phyloP scores from a whole-genome alignment of 37 sponge, comb jelly and placozoan genomes.

The Aphrocallistes beatrix region DNA sequence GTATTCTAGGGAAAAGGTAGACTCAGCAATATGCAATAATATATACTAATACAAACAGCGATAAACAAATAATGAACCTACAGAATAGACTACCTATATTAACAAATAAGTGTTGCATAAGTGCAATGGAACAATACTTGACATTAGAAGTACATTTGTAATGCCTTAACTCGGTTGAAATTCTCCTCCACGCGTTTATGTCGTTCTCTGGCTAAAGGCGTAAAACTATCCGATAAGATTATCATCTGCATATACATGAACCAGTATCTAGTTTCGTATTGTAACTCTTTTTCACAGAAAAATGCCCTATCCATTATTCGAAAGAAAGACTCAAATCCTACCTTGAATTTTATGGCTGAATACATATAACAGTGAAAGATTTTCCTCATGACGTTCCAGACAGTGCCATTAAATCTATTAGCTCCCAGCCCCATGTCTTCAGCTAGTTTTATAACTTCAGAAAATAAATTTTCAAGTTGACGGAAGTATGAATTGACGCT shows the following conservation, averaged over 20 bases:
- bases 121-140: too few species aligned
- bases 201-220: neutral
- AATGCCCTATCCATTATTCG: neutral
- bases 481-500: neutral
- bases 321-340: neutral
- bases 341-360: neutral
- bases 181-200: neutral
- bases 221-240: neutral
- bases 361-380: neutral
- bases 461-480: neutral
- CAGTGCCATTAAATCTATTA: neutral
- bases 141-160: constrained; percentile 18
- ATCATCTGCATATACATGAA: neutral
- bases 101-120: too few species aligned
- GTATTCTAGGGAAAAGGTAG: too few species aligned
- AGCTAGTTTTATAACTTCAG: neutral
- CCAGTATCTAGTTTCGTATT: constrained; percentile 1
- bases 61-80: too few species aligned
- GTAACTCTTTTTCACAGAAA: neutral
- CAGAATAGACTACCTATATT: too few species aligned
- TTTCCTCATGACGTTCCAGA: neutral
- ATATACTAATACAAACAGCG: too few species aligned
- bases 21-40: too few species aligned
- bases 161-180: neutral
- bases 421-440: neutral